Base-by-base conservation (phyloP, 2,888 invertebrate species). In the Trissonchulus latispiculum region DNA sequence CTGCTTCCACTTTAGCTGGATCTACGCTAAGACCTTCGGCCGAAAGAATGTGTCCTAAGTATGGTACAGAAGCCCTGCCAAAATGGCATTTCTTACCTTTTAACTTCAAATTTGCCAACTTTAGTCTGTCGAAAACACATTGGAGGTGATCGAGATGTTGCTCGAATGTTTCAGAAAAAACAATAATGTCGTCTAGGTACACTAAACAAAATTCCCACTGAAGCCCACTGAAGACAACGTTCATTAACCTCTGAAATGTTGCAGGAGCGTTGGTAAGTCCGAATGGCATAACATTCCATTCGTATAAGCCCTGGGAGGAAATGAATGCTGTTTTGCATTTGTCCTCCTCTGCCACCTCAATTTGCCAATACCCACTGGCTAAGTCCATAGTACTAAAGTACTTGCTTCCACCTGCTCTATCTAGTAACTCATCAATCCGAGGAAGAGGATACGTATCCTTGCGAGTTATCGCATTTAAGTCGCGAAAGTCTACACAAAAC, bases 261-360 rank as follows among this genome's bases (percentile, higher is more conserved):
- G 76, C 72, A 1, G 77, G 77, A 0, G 77, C 74, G 69, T 78
- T 78, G 8, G 68, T 74, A 1, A 78, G 73, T 0, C 78, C 77
- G 31, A 78, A 80, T 3, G 77, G 75, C 74, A 80, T 70, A 1
- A 75, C 75, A 1, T 70, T 61, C 23, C 73, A 79, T n/a, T 77
- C 71, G 68, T 61, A 79, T 18, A 78, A 69, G 0, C 78, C 78
- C 3, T 72, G 36, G 29, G 37, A 64, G 1, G 76, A 77, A 8
- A 73, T 72, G 67, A 80, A 78, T 0, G 79, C 78, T 1, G 79
- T 79, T 36, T 78, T 79, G 0, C 74, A 48, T 32, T 68, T 75
- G 31, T 77, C 77, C 31, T 76, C 68, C n/a, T 76, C 74, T 8
- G 66, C 75, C 8, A 81, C 32, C 1, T 74, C 68, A 18, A 78